Base-by-base conservation (phyloP, 2,888 invertebrate genomes). In the Eutolmus rufibarbis region DNA sequence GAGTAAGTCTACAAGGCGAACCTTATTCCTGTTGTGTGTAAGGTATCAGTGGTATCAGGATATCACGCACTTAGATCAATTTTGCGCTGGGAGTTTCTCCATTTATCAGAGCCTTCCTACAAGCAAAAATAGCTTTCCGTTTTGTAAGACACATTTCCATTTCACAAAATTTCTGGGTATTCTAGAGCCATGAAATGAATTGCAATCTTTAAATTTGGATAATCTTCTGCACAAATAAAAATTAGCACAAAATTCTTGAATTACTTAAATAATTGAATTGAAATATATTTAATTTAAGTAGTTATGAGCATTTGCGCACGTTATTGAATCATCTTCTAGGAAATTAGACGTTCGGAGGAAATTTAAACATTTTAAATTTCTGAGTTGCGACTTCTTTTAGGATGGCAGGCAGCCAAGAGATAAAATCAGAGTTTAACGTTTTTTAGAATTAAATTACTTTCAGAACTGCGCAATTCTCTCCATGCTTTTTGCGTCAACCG, bases 31-130 rank as follows among this genome's bases (percentile, higher is more conserved):
- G 66, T 23, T 66, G 23, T 28, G 28, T 28, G 40, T 23, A n/a
- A 78, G 9, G 31, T 78, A 23, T 76, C 14, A 34, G 40, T 43
- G 19, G 31, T 78, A 23, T 76, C 23, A 34, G 40, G 43, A 46
- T 46, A 79, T 46, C 51, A 79, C 79, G 79, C 79, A 79, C 79
- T 79, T 79, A 79, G 46, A 79, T 79, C 79, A 79, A 79, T 79
- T 78, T 79, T 31, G 51, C 31, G 43, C 79, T 79, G 56, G 79
- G 56, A 51, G 79, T 79, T 79, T 28, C 31, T 79, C 31, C 79
- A 79, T 79, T 79, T 56, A 79, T 51, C 79, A 79, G n/a, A 51
- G 79, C 8, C 28, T 46, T 19, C 43, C 31, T 16, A 31, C 8
- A 31, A 16, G 16, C 43, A 31, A 12, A 79, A 79, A 79, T 51